phyloP scores from a whole-genome alignment of 2,888 invertebrate genomes.

The Acronicta leporina region DNA sequence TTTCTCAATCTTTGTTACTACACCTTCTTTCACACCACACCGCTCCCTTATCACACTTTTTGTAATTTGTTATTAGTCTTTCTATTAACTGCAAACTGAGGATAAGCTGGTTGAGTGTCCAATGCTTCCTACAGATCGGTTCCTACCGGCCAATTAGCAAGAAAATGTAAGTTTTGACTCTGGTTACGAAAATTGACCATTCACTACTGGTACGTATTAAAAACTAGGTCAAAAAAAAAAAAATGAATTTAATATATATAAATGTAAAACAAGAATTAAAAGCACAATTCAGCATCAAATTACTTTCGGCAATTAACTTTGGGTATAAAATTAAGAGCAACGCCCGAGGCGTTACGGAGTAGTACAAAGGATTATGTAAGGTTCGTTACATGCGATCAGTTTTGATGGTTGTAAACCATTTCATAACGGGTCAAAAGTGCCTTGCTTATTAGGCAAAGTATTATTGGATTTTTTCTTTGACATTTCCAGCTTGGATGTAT shows the following conservation, averaged over 20 bases:
- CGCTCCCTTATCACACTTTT: too few relatives aligned
- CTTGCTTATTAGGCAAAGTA: neutral
- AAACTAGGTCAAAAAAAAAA: constrained; percentile 4
- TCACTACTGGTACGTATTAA: neutral
- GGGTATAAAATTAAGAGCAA: constrained; percentile 20
- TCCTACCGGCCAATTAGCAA: too few relatives aligned
- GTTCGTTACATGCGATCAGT: constrained; percentile 8
- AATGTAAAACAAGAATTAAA: constrained; percentile 25
- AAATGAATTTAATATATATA: neutral
- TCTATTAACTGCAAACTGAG: too few relatives aligned
- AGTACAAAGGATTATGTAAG: constrained; percentile 13
- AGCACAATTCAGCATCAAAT: constrained; percentile 27
- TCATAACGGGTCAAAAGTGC: neutral
- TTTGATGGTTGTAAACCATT: neutral
- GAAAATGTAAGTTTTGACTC: too few relatives aligned
- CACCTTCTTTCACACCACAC: too few relatives aligned
- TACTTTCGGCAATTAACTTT: constrained; percentile 37
- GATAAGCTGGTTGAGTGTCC: too few relatives aligned
- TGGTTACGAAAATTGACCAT: too few relatives aligned
- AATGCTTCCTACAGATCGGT: too few relatives aligned
- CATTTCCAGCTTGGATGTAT: too few relatives aligned
- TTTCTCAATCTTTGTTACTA: too few relatives aligned
- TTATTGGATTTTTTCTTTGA: too few relatives aligned
- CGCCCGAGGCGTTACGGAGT: constrained; percentile 3
- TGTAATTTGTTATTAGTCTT: too few relatives aligned